Conservation (phyloP, 2,113 vertebrate genomes). For the Saguinus midas region DNA sequence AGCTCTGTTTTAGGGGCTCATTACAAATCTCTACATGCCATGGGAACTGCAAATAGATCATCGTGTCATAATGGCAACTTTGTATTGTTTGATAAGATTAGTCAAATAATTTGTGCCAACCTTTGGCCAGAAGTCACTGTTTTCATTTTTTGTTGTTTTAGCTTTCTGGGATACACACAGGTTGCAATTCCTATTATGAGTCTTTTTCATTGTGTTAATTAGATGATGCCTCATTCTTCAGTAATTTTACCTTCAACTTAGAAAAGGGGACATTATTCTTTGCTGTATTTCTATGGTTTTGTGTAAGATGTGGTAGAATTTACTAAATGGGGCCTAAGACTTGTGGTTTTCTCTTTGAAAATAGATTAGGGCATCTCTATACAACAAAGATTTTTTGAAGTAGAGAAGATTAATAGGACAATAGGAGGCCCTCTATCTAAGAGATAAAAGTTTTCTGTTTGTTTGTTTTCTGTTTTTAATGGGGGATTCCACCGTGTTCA, state of each 20-base stretch:
- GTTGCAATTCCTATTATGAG: background rate
- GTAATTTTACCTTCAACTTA: constrained; percentile 13
- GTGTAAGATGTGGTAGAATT: background rate
- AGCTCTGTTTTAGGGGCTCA: background rate
- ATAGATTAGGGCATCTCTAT: background rate
- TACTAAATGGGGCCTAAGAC: background rate
- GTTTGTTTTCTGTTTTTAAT: background rate
- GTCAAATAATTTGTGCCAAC: background rate
- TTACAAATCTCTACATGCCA: background rate
- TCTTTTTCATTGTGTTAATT: constrained; percentile 1
- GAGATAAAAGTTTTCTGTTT: background rate
- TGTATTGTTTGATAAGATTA: background rate
- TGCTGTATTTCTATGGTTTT: background rate
- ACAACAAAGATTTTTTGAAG: background rate
- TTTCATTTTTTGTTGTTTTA: background rate
- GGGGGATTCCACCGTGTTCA: background rate
- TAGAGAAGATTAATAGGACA: background rate
- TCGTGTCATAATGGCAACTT: background rate
- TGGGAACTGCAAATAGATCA: background rate
- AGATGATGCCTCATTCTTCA: background rate
- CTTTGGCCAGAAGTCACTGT: background rate
- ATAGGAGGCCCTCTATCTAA: background rate
- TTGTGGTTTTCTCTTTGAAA: background rate
- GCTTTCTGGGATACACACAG: background rate
- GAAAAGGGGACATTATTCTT: background rate